Conservation (phyloP, 2,797 vertebrate species). For the Parauchenoglanis punctatus region DNA sequence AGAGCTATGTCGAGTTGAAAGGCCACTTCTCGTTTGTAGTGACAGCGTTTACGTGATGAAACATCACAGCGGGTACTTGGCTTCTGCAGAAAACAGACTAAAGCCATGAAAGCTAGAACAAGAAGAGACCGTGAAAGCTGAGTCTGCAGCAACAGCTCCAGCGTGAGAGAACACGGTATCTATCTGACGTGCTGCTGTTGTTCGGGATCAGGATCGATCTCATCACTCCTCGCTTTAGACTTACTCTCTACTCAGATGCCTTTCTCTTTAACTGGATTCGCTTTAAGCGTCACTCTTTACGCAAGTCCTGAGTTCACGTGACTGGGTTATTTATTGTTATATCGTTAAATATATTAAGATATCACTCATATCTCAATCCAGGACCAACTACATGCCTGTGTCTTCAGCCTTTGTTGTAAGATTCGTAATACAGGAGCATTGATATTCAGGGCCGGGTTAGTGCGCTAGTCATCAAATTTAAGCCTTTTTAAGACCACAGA, state of each 20-base stretch:
- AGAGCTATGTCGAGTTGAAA: slow-evolving; percentile 46
- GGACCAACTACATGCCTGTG: background rate
- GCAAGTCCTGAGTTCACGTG: background rate
- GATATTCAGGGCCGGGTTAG: background rate
- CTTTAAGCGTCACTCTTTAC: background rate
- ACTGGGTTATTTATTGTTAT: background rate
- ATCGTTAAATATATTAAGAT: background rate
- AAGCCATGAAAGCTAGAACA: background rate
- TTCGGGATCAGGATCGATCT: background rate
- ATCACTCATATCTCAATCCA: background rate
- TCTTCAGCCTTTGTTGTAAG: background rate
- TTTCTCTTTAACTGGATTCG: background rate
- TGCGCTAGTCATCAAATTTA: too few species aligned
- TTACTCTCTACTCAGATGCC: too few species aligned
- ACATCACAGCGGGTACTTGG: background rate
- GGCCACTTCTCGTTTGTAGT: background rate
- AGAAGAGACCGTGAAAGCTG: slow-evolving; percentile 5
- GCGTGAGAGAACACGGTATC: background rate
- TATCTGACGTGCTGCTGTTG: background rate
- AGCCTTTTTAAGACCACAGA: too few species aligned
- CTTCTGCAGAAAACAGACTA: background rate
- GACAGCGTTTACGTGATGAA: slow-evolving; percentile 7
- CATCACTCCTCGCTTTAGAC: background rate
- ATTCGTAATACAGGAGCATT: background rate
- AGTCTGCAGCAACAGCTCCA: background rate